Evolutionary conservation across 1,140 invertebrate species (phyloP), one percentile per base, ranked within the genome.

Genomic region (Pararge aegeria): DNA sequence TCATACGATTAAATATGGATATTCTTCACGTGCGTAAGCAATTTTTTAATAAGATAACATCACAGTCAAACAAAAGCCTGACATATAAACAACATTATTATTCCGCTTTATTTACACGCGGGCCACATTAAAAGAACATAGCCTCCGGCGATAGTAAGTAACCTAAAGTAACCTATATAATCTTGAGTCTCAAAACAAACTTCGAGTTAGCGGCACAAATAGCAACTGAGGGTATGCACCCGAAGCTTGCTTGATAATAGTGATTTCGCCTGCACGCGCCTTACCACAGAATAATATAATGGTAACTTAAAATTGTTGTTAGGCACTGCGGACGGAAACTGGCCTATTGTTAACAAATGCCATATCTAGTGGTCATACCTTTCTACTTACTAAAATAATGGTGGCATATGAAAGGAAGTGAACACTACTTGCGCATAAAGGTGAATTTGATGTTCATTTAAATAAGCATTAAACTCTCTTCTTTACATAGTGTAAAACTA

Each of bases 161-260:
- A n/a, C 24, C 7, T 7, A 24, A 24, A 24, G 24, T 24, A 24
- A 37, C 30, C 4, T 51, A 30, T 60, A 61, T 42, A 55, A 53
- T 61, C 29, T 56, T 10, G 29, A 21, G 15, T 16, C 19, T 13
- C 48, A 63, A 67, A 67, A 67, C 65, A 67, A 67, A 58, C 55
- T 59, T 56, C n/a, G 44, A 63, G 57, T 60, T 60, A 53, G 49
- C 50, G 40, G 52, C 46, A 52, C 20, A 40, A 53, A 46, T 53
- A 54, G 49, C 50, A 56, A 59, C 46, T 30, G 34, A 40, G 54
- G 53, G 55, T 64, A 70, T 56, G 64, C 67, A 63, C 68, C 60
- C 56, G 64, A 51, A 64, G 49, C 61, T 42, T 20, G 61, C 56
- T 42, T 27, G 61, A 70, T 70, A 54, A 70, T 67, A 58, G 68